Conservation (phyloP, 2,113 vertebrate genomes). For the Entosphenus tridentatus region DNA sequence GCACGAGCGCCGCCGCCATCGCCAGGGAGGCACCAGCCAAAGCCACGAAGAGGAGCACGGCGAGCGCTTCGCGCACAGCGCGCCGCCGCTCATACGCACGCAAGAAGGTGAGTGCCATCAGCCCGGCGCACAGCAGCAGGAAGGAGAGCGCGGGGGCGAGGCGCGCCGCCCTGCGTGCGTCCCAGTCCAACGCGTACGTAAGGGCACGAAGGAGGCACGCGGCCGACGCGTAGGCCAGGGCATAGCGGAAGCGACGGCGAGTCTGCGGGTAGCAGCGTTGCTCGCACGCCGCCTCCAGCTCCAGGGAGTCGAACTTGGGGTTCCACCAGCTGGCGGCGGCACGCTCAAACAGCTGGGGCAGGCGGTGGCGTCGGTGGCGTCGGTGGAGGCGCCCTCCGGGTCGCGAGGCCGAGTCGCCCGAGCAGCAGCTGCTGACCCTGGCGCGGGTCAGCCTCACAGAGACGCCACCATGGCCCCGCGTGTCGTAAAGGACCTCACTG, state of each 20-base stretch:
- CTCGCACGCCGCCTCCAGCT: conserved; percentile 77
- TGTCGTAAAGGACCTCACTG: conserved; percentile 30
- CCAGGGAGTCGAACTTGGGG: conserved; percentile 75
- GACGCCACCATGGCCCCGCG: conserved; percentile 15
- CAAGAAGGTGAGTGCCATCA: conserved; percentile 70
- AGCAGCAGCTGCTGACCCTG: conserved; percentile 45
- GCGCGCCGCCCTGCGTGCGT: conserved; percentile 47
- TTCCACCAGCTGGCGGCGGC: conserved; percentile 85
- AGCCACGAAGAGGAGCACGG: conserved; percentile 21
- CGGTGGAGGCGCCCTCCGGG: conserved; percentile 13
- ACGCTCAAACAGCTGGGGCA: conserved; percentile 77
- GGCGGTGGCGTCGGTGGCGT: conserved; percentile 26
- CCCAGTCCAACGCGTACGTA: too few relatives aligned
- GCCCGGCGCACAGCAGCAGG: conserved; percentile 36
- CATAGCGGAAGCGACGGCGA: conserved; percentile 73
- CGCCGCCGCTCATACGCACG: conserved; percentile 47
- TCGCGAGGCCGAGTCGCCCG: conserved; percentile 35
- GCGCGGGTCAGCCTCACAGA: conserved; percentile 18
- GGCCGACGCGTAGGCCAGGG: conserved; percentile 59
- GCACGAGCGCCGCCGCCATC: conserved; percentile 21
- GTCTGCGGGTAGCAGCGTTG: conserved; percentile 88
- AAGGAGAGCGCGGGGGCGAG: conserved; percentile 44
- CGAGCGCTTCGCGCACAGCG: conserved; percentile 12
- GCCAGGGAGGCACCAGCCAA: conserved; percentile 37
- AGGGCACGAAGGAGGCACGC: conserved; percentile 21